Base-by-base conservation (phyloP, 2,797 vertebrate genomes). In the Eulemur albifrons region DNA sequence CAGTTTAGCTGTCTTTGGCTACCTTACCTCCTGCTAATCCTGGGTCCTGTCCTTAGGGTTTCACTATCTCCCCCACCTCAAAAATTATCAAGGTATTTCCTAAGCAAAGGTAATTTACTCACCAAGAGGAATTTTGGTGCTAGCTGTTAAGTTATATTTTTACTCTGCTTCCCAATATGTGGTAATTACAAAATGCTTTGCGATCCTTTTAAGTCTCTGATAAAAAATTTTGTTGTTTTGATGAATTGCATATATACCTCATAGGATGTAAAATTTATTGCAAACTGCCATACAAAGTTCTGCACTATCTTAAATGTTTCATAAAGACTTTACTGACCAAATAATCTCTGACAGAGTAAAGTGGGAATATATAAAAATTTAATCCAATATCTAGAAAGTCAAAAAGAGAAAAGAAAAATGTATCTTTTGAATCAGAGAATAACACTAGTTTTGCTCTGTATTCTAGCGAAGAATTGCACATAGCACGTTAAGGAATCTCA, bases 161-260 rank as follows among this genome's bases (percentile, higher is more conserved):
- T 38, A 59, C 11, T 75, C 7, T 72, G 35, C 13, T 27, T 86
- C 25, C 80, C 76, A 90, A 75, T 91, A 54, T 92, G 23, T 72
- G 52, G 21, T 79, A n/a, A 18, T 80, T 94, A 70, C 32, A 82
- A 93, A 89, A 76, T 87, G 17, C 35, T 92, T 86, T 90, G 61
- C 72, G 59, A 76, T 90, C 27, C 81, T 92, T 87, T 2, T 63
- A 86, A 72, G 50, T 63, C 48, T 92, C 50, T 70, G 10, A 92
- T 54, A 77, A 83, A 65, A n/a, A 35, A 75, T 83, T 93, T 65
- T n/a, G 63, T 65, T 93, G 54, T 88, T 92, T 94, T 93, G 57
- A 81, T 30, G 50, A 76, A 89, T 88, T 23, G 30, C 45, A 7
- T 65, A 43, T 52, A 21, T 59, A 59, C 30, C 30, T 30, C 18